phyloP scores from a whole-genome alignment of 2,888 invertebrate genomes.

The Chaetoderma sp. region DNA sequence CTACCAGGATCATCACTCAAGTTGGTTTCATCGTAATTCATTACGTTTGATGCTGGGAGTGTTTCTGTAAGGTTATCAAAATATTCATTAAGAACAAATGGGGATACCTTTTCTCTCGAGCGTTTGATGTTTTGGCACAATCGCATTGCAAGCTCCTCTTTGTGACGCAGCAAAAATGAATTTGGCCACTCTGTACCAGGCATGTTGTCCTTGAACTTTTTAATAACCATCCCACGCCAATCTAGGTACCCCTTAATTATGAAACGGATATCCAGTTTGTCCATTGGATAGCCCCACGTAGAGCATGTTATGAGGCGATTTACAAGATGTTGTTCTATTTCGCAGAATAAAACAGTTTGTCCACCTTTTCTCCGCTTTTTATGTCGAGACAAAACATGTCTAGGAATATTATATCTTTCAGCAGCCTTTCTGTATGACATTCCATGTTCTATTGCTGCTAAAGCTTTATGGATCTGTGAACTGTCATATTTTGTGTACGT shows the following conservation, averaged over 20 bases:
- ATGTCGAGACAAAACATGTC: not conserved
- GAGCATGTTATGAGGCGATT: not conserved
- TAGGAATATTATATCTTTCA: not conserved
- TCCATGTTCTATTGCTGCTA: not conserved
- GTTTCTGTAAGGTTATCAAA: constrained; percentile 13
- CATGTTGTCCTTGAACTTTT: constrained; percentile 39
- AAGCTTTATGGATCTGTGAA: no score
- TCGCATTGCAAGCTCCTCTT: constrained; percentile 13
- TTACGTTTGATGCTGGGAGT: constrained; percentile 40
- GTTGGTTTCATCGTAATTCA: constrained; percentile 65
- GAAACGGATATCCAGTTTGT: constrained; percentile 34
- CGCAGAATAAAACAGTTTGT: no score
- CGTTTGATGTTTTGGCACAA: constrained; percentile 21
- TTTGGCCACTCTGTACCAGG: constrained; percentile 27
- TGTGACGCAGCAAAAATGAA: constrained; percentile 11
- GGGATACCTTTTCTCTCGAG: not conserved
- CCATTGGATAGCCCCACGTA: not conserved
- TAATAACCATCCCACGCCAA: constrained; percentile 30
- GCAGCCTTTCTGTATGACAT: not conserved
- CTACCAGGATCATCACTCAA: constrained; percentile 62
- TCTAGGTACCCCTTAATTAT: constrained; percentile 47
- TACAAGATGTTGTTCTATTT: not conserved
- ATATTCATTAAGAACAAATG: not conserved
- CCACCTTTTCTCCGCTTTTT: no score
- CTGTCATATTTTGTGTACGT: no score